Conservation (phyloP, 2,113 vertebrate species). For the Conger conger region DNA sequence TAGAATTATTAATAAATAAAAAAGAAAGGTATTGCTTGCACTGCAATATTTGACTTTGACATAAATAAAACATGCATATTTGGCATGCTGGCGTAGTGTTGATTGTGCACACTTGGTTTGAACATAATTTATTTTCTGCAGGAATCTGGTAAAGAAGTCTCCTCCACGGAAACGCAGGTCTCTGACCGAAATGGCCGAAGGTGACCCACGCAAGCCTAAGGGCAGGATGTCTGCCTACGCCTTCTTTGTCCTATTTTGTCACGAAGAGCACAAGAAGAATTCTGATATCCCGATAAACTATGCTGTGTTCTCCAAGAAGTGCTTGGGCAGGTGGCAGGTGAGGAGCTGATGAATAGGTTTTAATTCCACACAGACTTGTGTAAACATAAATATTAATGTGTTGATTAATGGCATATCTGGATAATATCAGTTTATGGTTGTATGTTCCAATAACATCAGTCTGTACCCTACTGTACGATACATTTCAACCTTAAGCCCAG, state of each 20-base stretch:
- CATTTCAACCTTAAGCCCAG: no score
- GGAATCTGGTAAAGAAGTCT: neutral
- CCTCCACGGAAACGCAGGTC: neutral
- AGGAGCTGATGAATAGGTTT: neutral
- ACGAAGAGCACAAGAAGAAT: conserved; percentile 85
- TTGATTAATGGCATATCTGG: no score
- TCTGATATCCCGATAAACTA: conserved; percentile 85
- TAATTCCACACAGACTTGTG: no score
- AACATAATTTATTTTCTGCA: neutral
- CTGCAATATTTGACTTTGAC: no score
- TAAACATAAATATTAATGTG: no score
- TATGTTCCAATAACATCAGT: no score
- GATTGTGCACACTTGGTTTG: neutral
- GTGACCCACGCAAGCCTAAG: conserved; percentile 86
- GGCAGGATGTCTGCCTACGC: conserved; percentile 90
- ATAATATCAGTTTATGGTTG: no score
- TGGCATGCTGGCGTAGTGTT: neutral
- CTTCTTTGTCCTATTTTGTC: conserved; percentile 85
- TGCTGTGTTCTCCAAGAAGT: conserved; percentile 85
- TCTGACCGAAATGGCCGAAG: conserved; percentile 77
- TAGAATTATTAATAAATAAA: no score
- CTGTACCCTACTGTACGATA: no score
- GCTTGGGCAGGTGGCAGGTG: conserved; percentile 80
- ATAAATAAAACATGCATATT: neutral
- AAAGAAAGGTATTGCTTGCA: no score